Percentiles rank a stretch among this genome's conserved stretches.
phyloP scores from a whole-genome alignment of 2,797 vertebrate species.

The Scomberomorus guttatus region DNA sequence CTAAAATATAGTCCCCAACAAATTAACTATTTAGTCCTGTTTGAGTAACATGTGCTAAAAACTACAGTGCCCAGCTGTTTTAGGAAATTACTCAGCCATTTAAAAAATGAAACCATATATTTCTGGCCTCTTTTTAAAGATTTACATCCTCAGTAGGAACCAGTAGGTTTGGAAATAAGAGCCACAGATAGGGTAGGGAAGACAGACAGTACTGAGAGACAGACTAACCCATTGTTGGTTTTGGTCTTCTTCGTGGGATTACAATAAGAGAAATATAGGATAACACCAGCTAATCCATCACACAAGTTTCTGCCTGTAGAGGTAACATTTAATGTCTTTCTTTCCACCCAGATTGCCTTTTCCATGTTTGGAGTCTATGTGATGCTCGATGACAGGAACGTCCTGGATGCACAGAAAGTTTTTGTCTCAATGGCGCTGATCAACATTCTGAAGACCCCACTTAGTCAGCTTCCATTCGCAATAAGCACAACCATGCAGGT shows the following conservation, averaged over 20 bases:
- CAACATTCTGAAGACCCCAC: constrained; percentile 94
- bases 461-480: constrained; percentile 95
- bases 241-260: constrained; percentile 25
- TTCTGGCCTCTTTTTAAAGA: no score
- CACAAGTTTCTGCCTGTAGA: constrained; percentile 3
- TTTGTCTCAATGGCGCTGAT: constrained; percentile 96
- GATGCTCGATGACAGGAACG: constrained; percentile 85
- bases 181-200: constrained; percentile 31
- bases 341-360: constrained; percentile 89
- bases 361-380: constrained; percentile 95
- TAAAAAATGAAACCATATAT: no score
- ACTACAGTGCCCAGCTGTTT: no score
- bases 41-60: no score
- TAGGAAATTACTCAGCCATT: not conserved
- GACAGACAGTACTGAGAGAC: constrained; percentile 27
- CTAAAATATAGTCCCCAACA: no score
- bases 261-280: constrained; percentile 32
- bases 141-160: not conserved
- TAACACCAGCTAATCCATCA: constrained; percentile 20
- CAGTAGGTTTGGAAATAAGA: constrained; percentile 6
- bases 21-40: no score
- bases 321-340: constrained; percentile 27
- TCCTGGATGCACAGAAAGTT: constrained; percentile 96
- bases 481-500: constrained; percentile 93
- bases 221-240: constrained; percentile 30